Conservation (phyloP, 64 coral and sea anemone species). For the Trachythela sp. region DNA sequence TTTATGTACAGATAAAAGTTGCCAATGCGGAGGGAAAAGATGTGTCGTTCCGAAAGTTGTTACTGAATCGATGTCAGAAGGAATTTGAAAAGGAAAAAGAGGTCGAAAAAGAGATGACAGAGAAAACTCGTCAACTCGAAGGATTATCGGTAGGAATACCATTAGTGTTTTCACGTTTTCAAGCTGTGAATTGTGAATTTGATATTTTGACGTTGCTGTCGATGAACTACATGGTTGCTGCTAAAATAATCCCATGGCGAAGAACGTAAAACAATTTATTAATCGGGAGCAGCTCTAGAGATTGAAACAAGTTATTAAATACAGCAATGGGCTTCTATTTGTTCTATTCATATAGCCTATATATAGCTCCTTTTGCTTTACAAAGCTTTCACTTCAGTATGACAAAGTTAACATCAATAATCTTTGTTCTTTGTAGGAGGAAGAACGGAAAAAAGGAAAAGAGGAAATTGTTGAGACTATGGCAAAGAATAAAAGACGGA, state of each 20-base stretch:
- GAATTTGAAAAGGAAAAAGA: slow-evolving; percentile 93
- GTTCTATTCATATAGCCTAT: no score
- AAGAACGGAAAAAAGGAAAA: slow-evolving; percentile 62
- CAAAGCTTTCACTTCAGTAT: neutral
- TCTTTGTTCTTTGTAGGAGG: slow-evolving; percentile 30
- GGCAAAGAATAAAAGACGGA: slow-evolving; percentile 41
- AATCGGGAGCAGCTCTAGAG: no score
- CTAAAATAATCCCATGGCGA: no score
- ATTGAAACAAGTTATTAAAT: no score
- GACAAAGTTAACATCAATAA: no score
- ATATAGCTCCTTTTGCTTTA: no score
- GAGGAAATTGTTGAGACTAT: slow-evolving; percentile 50
- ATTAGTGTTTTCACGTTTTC: slow-evolving; percentile 5
- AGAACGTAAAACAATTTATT: no score
- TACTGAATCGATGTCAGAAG: slow-evolving; percentile 88
- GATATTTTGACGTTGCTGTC: neutral
- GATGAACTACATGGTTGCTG: neutral
- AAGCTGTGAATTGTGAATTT: neutral
- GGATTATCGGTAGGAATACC: slow-evolving; percentile 66
- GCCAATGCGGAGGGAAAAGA: slow-evolving; percentile 47
- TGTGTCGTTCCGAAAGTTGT: slow-evolving; percentile 73
- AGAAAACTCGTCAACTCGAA: slow-evolving; percentile 59
- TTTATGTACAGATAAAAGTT: slow-evolving; percentile 49
- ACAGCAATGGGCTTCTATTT: no score
- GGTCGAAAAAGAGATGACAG: slow-evolving; percentile 57